Percentiles rank a stretch among this genome's conserved stretches.
These are phyloP conservation scores for Scolopax bukidnonensis DNA, from an alignment of 2,797 vertebrate species.

Conservation along the genomic window DNA sequence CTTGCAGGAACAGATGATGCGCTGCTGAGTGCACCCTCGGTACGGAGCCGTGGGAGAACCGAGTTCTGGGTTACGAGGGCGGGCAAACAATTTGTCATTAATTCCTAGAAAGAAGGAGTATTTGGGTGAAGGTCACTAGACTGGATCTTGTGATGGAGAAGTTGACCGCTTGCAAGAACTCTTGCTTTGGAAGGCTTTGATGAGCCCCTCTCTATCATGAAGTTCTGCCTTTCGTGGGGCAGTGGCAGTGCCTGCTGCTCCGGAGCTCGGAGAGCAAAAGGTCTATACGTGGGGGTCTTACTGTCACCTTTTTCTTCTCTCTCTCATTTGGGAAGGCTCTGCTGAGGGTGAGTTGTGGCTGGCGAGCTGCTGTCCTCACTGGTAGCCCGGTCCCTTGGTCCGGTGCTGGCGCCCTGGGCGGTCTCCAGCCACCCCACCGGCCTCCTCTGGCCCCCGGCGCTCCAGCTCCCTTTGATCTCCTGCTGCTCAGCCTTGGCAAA, in stretches of 20 bases:
- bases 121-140: neutral
- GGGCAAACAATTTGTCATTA: neutral
- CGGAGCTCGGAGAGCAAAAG: neutral
- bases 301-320: neutral
- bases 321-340: too few species aligned
- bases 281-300: accelerated
- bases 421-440: accelerated
- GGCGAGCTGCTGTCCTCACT: neutral
- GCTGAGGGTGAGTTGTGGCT: neutral
- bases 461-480: neutral
- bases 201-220: neutral
- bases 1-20: neutral
- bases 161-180: neutral
- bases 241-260: neutral
- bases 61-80: neutral
- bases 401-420: neutral
- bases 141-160: neutral
- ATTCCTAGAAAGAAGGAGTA: slow-evolving; percentile 38
- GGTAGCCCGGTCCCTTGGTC: accelerated
- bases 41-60: neutral
- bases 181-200: neutral
- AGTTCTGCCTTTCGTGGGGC: neutral
- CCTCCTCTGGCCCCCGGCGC: neutral
- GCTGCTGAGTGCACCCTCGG: neutral
- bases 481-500: neutral